These are phyloP conservation scores for Heliconius cydno DNA, from an alignment of 2,888 invertebrate species.

Conservation along the genomic window DNA sequence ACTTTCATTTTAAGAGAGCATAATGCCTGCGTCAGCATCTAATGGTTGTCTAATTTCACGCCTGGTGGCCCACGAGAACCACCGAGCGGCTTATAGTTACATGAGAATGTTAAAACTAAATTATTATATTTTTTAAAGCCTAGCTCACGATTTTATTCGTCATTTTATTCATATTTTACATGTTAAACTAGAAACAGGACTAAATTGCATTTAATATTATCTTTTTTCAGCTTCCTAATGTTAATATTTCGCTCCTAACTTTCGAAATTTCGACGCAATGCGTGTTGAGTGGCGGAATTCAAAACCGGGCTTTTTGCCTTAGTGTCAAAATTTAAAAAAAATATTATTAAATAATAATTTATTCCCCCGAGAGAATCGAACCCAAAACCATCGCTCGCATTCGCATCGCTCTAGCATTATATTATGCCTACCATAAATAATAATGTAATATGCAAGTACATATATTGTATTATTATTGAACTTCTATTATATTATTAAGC, in stretches of 20 bases:
- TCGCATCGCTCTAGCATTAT: background rate
- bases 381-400: background rate
- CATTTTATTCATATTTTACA: background rate
- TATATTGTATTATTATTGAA: background rate
- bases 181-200: background rate
- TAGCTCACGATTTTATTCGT: conserved; percentile 12
- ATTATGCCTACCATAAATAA: background rate
- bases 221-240: background rate
- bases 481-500: conserved; percentile 4
- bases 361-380: background rate
- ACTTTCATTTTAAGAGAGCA: conserved; percentile 35
- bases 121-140: conserved; percentile 39
- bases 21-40: conserved; percentile 42
- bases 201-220: background rate
- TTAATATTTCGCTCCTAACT: background rate
- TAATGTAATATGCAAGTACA: background rate
- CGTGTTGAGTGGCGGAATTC: background rate
- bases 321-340: background rate
- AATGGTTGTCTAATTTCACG: conserved; percentile 64
- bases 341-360: background rate
- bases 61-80: conserved; percentile 60
- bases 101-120: conserved; percentile 44
- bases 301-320: background rate
- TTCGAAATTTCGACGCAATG: background rate
- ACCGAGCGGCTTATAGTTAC: conserved; percentile 48